A percentile compares a stretch with the other conserved stretches of the same genome.
Evolutionary conservation across 92 coral and sea anemone species (phyloP).

Genomic region (Zoanthus sansibaricus): DNA sequence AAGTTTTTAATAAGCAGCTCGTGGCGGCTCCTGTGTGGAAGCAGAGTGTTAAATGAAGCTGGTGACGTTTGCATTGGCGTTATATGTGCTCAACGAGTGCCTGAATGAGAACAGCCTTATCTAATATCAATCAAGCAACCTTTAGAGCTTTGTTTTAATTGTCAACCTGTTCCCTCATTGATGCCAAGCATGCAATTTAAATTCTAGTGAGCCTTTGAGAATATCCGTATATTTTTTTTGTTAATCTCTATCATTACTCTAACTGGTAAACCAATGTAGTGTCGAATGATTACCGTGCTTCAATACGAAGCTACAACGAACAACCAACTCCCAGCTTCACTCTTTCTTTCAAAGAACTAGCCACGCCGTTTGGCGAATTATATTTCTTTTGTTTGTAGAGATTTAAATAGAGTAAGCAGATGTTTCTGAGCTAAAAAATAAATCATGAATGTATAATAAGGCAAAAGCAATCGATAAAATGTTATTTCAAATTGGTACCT

Average conservation of each 20-base stretch:
- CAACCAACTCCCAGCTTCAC: slow-evolving; percentile 66
- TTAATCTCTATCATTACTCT: slow-evolving; percentile 30
- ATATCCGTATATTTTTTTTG: slow-evolving; percentile 23
- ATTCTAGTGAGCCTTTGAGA: slow-evolving; percentile 47
- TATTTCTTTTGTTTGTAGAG: slow-evolving; percentile 99
- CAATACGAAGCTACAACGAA: slow-evolving; percentile 55
- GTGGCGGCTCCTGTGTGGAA: slow-evolving; percentile 87
- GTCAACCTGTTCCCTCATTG: slow-evolving; percentile 89
- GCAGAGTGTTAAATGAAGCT: slow-evolving; percentile 71
- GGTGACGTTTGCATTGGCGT: slow-evolving; percentile 78
- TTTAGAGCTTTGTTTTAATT: slow-evolving; percentile 94
- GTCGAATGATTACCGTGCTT: slow-evolving; percentile 25
- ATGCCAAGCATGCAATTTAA: slow-evolving; percentile 80
- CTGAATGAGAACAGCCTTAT: slow-evolving; percentile 78
- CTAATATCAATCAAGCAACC: slow-evolving; percentile 84
- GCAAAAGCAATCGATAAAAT: slow-evolving; percentile 32
- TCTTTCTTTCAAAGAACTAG: slow-evolving; percentile 92
- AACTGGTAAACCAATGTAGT: slow-evolving; percentile 6
- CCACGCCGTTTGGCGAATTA: slow-evolving; percentile 99
- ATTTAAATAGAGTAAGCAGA: slow-evolving; percentile 99
- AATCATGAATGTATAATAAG: slow-evolving; percentile 97
- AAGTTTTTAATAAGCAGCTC: slow-evolving; percentile 80
- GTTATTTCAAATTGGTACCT: slow-evolving; percentile 55
- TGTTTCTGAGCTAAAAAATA: slow-evolving; percentile 99
- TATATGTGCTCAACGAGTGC: slow-evolving; percentile 88